Base-by-base conservation (phyloP, 2,113 vertebrate genomes). In the Pterophyllum scalare region DNA sequence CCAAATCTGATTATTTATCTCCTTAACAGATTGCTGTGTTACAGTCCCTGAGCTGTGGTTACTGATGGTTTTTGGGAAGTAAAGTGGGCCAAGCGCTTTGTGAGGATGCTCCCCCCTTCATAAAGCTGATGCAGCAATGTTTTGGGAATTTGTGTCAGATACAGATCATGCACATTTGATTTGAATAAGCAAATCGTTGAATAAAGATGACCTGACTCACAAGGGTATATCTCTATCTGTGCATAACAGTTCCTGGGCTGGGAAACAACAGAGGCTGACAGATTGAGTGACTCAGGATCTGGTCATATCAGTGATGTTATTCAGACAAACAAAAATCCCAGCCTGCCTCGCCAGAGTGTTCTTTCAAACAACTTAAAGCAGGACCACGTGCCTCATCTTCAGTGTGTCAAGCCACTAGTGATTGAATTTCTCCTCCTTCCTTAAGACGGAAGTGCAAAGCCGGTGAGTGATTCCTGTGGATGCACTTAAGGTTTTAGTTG, bases 1-100 rank as follows among this genome's bases (percentile, higher is more conserved):
- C 96, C 96, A 97, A 96, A 98, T 97, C 95, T 96, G 97, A 97
- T 98, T 96, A 98, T 98, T 98, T 98, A 97, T 98, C 97, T 97
- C 96, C 94, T 96, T 96, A 98, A 97, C 97, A 97, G 96, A 97
- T 95, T 97, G 97, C 96, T 94, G 93, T 90, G 96, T 96, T 96
- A 95, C 96, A 96, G 96, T 96, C 97, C 97, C 96, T 92, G 95
- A 97, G 97, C 96, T 95, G 95, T 92, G 93, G 95, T 96, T 91
- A 92, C 94, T 94, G 94, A 95, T 89, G 95, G 92, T 93, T 93
- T 94, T 93, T 91, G 91, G 89, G 93, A 94, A 91, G 88, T 58
- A 92, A 95, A 94, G 89, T 94, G 94, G 94, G 94, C 92, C 92
- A 93, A 91, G 88, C 84, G 88, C 91, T 91, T 88, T 81, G 91